A percentile compares a stretch with the other conserved stretches of the same genome.
Evolutionary conservation across 2,888 invertebrate genomes (phyloP).

Genomic region (Gibbula magus): DNA sequence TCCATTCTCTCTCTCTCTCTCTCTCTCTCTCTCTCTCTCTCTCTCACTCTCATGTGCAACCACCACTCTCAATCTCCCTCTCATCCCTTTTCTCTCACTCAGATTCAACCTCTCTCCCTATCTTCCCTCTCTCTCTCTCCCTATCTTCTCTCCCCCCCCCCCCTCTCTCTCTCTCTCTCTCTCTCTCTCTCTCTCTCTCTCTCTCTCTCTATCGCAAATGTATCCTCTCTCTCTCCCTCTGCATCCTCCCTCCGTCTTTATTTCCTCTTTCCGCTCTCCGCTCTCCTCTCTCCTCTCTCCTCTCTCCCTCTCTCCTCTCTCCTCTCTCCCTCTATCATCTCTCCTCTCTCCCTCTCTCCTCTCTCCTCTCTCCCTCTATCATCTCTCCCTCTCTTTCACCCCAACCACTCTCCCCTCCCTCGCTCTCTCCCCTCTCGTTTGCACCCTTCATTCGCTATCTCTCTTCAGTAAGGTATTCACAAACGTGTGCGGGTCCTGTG

Average conservation of each 20-base stretch:
- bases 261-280: neutral
- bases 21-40: neutral
- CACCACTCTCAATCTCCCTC: neutral
- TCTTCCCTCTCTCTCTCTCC: neutral
- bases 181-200: neutral
- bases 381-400: conserved; percentile 26
- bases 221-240: neutral
- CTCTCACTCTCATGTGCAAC: neutral
- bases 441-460: neutral
- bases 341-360: neutral
- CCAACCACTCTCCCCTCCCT: conserved; percentile 7
- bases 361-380: conserved; percentile 9
- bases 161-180: neutral
- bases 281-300: neutral
- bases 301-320: neutral
- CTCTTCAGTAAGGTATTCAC: neutral
- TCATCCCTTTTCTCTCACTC: neutral
- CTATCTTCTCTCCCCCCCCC: neutral
- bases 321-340: neutral
- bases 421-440: neutral
- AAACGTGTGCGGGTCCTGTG: too few species aligned
- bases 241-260: neutral
- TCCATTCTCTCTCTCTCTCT: neutral
- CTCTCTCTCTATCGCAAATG: neutral
- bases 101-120: neutral